Conservation (phyloP, 1,140 invertebrate species). For the Aphelinus certus region DNA sequence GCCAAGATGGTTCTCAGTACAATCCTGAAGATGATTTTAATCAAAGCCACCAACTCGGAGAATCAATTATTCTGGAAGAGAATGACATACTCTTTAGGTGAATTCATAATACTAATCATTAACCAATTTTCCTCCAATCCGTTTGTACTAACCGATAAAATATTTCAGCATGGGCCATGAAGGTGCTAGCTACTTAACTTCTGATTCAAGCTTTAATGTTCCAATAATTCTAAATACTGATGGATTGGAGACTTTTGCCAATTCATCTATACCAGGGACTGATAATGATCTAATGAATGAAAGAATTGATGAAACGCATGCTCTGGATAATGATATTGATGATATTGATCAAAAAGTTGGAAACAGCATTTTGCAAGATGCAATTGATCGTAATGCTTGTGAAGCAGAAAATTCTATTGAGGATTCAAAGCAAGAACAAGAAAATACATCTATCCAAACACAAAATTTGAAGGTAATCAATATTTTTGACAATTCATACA, state of each 20-base stretch:
- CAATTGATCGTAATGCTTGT: slow-evolving; percentile 24
- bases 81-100: slow-evolving; percentile 63
- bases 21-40: slow-evolving; percentile 56
- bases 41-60: slow-evolving; percentile 55
- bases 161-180: slow-evolving; percentile 59
- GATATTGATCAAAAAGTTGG: slow-evolving; percentile 23
- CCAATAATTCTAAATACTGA: slow-evolving; percentile 61
- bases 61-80: slow-evolving; percentile 62
- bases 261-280: slow-evolving; percentile 46
- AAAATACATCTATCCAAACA: slow-evolving; percentile 46
- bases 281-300: slow-evolving; percentile 47
- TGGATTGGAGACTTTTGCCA: slow-evolving; percentile 54
- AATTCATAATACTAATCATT: background rate
- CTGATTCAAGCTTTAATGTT: slow-evolving; percentile 58
- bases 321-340: slow-evolving; percentile 47
- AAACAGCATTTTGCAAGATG: slow-evolving; percentile 38
- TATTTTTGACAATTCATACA: background rate
- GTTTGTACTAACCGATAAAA: background rate
- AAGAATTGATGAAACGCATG: slow-evolving; percentile 47
- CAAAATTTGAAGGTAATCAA: slow-evolving; percentile 59
- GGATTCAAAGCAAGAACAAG: slow-evolving; percentile 39
- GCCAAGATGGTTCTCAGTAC: slow-evolving; percentile 52
- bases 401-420: slow-evolving; percentile 26
- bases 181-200: slow-evolving; percentile 56
- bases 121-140: no score